Percentiles rank a stretch among this genome's conserved stretches.
Evolutionary conservation across 1,140 invertebrate genomes (phyloP).

Genomic region (Liolophura sinensis): DNA sequence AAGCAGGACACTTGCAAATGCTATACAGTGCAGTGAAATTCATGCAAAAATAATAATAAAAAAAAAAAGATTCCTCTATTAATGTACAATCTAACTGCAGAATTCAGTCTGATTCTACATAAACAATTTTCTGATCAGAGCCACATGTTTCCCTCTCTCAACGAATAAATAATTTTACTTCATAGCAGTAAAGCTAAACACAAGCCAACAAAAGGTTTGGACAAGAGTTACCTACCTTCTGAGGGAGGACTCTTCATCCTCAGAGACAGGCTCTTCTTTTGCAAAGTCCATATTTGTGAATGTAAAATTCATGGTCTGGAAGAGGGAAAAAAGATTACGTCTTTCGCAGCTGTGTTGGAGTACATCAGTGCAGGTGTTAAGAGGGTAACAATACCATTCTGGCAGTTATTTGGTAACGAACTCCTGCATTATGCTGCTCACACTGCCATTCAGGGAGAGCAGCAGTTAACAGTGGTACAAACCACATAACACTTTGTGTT

Average conservation of each 20-base stretch:
- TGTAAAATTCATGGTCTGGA: slow-evolving; percentile 46
- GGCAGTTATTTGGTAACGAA: background rate
- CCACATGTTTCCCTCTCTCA: too few species aligned
- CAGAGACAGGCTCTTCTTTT: slow-evolving; percentile 12
- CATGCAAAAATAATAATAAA: background rate
- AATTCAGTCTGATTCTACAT: too few species aligned
- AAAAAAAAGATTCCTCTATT: background rate
- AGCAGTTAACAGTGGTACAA: background rate
- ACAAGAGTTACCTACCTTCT: slow-evolving; percentile 35
- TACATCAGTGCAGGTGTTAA: background rate
- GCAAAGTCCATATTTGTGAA: slow-evolving; percentile 38
- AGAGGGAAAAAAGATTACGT: background rate
- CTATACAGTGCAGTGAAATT: background rate
- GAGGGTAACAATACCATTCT: background rate
- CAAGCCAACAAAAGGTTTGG: too few species aligned
- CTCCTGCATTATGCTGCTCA: too few species aligned
- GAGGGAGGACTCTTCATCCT: slow-evolving; percentile 34
- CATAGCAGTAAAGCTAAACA: too few species aligned
- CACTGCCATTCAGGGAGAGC: background rate
- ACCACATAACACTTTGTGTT: too few species aligned
- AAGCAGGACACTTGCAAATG: too few species aligned
- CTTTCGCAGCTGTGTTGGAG: too few species aligned
- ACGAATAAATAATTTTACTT: too few species aligned
- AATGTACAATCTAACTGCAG: background rate
- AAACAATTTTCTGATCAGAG: too few species aligned